Conservation (phyloP, 1,140 invertebrate genomes). For the Venturia canescens region DNA sequence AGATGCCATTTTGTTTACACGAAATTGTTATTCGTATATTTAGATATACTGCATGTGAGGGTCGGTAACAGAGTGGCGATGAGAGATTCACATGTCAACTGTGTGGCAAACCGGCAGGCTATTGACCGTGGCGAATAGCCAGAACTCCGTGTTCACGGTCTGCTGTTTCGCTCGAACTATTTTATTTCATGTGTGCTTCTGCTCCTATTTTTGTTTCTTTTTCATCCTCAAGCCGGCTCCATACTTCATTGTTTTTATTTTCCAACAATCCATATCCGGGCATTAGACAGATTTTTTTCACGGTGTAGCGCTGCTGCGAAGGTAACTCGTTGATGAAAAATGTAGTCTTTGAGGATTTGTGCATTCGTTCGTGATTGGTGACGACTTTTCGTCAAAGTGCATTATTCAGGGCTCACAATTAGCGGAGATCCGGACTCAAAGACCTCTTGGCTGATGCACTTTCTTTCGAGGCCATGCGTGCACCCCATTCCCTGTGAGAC, state of each 20-base stretch:
- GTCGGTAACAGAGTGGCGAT: not conserved
- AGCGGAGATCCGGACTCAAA: not conserved
- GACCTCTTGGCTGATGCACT: conserved; percentile 14
- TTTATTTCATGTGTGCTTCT: not conserved
- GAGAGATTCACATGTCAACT: conserved; percentile 26
- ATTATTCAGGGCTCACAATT: conserved; percentile 35
- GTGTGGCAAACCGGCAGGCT: conserved; percentile 27
- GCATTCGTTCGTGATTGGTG: not conserved
- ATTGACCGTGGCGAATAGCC: conserved; percentile 35
- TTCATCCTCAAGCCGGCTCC: not conserved
- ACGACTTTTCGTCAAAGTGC: conserved; percentile 20
- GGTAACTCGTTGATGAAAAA: not conserved
- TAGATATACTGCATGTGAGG: not conserved
- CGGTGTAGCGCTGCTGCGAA: not conserved
- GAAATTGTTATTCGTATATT: not conserved
- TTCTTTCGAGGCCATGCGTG: not conserved
- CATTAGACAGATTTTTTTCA: not conserved
- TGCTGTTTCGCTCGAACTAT: not conserved
- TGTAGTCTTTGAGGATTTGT: not conserved
- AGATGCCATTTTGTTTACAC: not conserved
- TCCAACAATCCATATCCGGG: not conserved
- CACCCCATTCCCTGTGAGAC: not conserved
- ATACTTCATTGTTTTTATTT: not conserved
- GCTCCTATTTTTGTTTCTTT: not conserved
- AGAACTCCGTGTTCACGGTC: conserved; percentile 31